A percentile compares a stretch with the other conserved stretches of the same genome.
These are phyloP conservation scores for Forbesichthys agassizii DNA, from an alignment of 2,113 vertebrate genomes.

Conservation along the genomic window DNA sequence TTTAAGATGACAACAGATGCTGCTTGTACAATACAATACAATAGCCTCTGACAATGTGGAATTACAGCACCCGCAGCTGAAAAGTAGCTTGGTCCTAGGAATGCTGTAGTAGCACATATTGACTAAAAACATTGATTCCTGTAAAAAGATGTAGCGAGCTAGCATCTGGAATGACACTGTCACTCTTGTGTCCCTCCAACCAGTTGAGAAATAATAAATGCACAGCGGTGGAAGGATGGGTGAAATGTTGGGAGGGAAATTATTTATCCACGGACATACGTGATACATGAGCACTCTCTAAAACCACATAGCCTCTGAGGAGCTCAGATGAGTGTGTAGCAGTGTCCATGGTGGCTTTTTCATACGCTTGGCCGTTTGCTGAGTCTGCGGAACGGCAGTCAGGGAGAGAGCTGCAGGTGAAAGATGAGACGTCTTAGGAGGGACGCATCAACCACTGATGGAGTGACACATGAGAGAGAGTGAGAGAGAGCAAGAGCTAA, in stretches of 20 bases:
- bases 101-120: constrained; percentile 36
- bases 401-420: constrained; percentile 66
- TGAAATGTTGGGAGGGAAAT: constrained; percentile 27
- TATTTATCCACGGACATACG: constrained; percentile 35
- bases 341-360: constrained; percentile 27
- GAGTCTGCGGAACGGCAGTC: constrained; percentile 62
- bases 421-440: constrained; percentile 62
- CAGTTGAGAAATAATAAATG: constrained; percentile 25
- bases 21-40: constrained; percentile 52
- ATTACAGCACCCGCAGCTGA: constrained; percentile 63
- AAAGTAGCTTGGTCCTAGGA: constrained; percentile 51
- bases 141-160: constrained; percentile 31
- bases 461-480: constrained; percentile 49
- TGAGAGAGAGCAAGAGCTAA: background rate
- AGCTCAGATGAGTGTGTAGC: constrained; percentile 24
- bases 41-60: constrained; percentile 66
- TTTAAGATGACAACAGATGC: constrained; percentile 56
- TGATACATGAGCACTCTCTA: constrained; percentile 33
- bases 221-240: constrained; percentile 3
- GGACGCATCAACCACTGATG: constrained; percentile 64
- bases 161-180: constrained; percentile 34
- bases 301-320: constrained; percentile 31
- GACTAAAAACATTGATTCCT: constrained; percentile 52
- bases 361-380: constrained; percentile 32
- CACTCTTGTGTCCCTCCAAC: constrained; percentile 13